Conservation (phyloP, 2,797 vertebrate species). For the Poecilia picta region DNA sequence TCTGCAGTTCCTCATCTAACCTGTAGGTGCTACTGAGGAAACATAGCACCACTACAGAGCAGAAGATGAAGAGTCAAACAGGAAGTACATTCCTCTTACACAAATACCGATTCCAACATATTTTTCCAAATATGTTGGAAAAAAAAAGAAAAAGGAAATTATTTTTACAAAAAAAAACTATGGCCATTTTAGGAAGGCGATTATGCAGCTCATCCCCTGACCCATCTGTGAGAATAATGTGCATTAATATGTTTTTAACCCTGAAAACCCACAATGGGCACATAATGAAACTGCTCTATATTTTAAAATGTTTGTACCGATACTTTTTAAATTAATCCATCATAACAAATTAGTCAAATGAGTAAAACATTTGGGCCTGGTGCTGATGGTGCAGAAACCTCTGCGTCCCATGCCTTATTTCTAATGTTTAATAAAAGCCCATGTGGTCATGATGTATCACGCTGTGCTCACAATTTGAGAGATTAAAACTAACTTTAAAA, state of each 20-base stretch:
- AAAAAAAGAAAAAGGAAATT: too few relatives aligned
- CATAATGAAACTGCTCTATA: background rate
- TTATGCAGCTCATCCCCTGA: too few relatives aligned
- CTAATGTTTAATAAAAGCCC: slow-evolving; percentile 18
- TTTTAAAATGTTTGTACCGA: background rate
- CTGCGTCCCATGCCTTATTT: background rate
- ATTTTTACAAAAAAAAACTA: too few relatives aligned
- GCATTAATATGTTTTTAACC: background rate
- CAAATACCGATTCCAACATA: too few relatives aligned
- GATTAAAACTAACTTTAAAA: slow-evolving; percentile 58
- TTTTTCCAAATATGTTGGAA: too few relatives aligned
- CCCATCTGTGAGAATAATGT: background rate
- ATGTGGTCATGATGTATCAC: slow-evolving; percentile 20
- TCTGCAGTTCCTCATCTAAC: background rate
- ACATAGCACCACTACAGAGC: background rate
- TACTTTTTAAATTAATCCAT: background rate
- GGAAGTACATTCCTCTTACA: background rate
- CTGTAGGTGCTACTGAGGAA: background rate
- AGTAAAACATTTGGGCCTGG: background rate
- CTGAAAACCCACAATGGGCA: background rate
- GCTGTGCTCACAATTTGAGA: slow-evolving; percentile 16
- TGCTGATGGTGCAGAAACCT: background rate
- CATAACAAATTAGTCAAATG: background rate
- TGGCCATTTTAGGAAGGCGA: too few relatives aligned
- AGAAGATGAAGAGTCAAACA: background rate